Percentiles rank a stretch among this genome's conserved stretches.
phyloP scores from a whole-genome alignment of 2,888 invertebrate species.

The Troides helena region DNA sequence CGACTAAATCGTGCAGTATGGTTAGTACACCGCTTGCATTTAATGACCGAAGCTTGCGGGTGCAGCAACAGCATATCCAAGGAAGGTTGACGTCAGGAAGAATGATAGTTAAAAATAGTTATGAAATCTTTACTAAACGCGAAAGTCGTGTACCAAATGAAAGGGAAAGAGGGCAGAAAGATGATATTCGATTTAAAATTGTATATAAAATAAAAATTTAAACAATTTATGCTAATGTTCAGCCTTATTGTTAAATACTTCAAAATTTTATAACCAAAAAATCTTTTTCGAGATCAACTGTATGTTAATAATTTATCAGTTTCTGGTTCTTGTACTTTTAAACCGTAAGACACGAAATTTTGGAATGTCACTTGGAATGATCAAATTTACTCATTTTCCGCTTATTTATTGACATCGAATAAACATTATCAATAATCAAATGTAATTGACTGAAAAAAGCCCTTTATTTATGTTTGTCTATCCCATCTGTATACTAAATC shows the following conservation, averaged over 20 bases:
- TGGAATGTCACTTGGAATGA: constrained; percentile 25
- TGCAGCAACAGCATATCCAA: too few species aligned
- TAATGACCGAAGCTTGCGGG: too few species aligned
- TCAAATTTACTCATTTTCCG: neutral
- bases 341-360: neutral
- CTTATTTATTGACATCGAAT: neutral
- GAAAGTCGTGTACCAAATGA: too few species aligned
- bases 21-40: too few species aligned
- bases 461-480: neutral
- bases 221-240: constrained; percentile 4
- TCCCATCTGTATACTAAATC: neutral
- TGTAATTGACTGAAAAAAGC: neutral
- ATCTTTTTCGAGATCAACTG: constrained; percentile 18
- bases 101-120: too few species aligned
- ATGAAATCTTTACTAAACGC: too few species aligned
- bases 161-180: too few species aligned
- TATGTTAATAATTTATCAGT: neutral
- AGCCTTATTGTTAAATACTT: constrained; percentile 22
- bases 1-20: too few species aligned
- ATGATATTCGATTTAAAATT: too few species aligned
- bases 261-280: constrained; percentile 6
- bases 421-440: neutral
- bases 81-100: too few species aligned
- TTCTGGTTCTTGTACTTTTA: constrained; percentile 2
- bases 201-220: constrained; percentile 1